A percentile compares a stretch with the other conserved stretches of the same genome.
These are phyloP conservation scores for Acanthurus lineatus DNA, from an alignment of 2,797 vertebrate genomes.

Conservation along the genomic window DNA sequence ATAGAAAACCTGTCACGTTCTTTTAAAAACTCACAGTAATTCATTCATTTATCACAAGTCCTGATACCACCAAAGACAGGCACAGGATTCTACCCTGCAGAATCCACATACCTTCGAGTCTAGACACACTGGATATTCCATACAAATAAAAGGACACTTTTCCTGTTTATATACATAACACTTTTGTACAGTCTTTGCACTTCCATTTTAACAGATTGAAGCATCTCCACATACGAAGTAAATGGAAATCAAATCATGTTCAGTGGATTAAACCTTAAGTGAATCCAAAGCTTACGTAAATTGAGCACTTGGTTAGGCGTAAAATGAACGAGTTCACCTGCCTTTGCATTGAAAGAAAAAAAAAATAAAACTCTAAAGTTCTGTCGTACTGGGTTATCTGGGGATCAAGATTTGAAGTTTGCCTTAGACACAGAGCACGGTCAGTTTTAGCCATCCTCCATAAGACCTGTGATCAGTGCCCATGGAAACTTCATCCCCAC, in stretches of 20 bases:
- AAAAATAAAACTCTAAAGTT: slow-evolving; percentile 48
- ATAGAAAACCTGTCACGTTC: slow-evolving; percentile 82
- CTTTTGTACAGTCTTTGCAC: slow-evolving; percentile 85
- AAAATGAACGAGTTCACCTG: slow-evolving; percentile 61
- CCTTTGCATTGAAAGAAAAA: slow-evolving; percentile 48
- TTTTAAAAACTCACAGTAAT: slow-evolving; percentile 87
- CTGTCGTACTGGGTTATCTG: slow-evolving; percentile 32
- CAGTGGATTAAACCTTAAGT: slow-evolving; percentile 76
- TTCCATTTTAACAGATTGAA: slow-evolving; percentile 75
- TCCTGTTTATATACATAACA: slow-evolving; percentile 87
- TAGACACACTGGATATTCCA: slow-evolving; percentile 82
- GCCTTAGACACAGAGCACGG: background rate
- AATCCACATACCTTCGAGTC: slow-evolving; percentile 85
- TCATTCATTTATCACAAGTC: slow-evolving; percentile 83
- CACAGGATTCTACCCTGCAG: slow-evolving; percentile 89
- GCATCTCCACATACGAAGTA: slow-evolving; percentile 66
- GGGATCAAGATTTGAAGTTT: slow-evolving; percentile 34
- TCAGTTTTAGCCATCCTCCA: slow-evolving; percentile 23
- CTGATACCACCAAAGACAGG: slow-evolving; percentile 79
- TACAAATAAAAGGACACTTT: slow-evolving; percentile 86
- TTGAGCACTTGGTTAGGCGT: slow-evolving; percentile 66
- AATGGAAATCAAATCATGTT: slow-evolving; percentile 70
- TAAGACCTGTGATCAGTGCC: slow-evolving; percentile 34
- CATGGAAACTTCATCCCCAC: slow-evolving; percentile 22
- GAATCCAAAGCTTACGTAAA: slow-evolving; percentile 66